phyloP scores from a whole-genome alignment of 2,888 invertebrate genomes.

The Crossocerus cetratus region DNA sequence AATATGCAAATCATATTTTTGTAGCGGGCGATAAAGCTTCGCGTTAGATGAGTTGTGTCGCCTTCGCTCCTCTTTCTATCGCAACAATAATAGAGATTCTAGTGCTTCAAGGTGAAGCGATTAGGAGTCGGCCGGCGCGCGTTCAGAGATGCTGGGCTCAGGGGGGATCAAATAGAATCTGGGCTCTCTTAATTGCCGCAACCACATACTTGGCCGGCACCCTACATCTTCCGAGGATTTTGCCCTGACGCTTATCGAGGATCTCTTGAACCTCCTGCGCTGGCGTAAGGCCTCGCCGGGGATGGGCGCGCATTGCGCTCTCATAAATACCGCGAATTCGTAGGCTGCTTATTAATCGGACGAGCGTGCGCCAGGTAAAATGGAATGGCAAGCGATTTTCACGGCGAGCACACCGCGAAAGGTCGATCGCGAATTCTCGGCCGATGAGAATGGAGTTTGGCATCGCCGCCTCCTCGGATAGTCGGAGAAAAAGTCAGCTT shows the following conservation, averaged over 20 bases:
- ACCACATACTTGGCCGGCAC: not conserved
- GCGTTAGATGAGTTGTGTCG: too few species aligned
- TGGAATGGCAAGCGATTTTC: too few species aligned
- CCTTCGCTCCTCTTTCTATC: too few species aligned
- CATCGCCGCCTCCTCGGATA: slow-evolving; percentile 20
- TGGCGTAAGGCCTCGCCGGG: slow-evolving; percentile 26
- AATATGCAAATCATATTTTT: slow-evolving; percentile 1
- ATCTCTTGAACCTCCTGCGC: slow-evolving; percentile 41
- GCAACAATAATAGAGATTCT: too few species aligned
- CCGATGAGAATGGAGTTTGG: slow-evolving; percentile 27
- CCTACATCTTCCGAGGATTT: slow-evolving; percentile 30
- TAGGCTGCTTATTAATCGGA: slow-evolving; percentile 44
- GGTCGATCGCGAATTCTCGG: not conserved
- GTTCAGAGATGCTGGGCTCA: not conserved
- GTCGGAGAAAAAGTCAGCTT: slow-evolving; percentile 23
- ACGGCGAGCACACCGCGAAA: not conserved
- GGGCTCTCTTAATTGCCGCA: not conserved
- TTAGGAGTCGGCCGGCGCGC: too few species aligned
- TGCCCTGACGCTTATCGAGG: slow-evolving; percentile 39
- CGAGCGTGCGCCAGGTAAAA: slow-evolving; percentile 21
- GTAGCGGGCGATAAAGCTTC: not conserved
- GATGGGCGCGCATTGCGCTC: slow-evolving; percentile 35
- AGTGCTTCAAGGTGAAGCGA: too few species aligned
- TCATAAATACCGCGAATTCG: slow-evolving; percentile 52
- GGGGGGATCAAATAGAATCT: not conserved